Conservation (phyloP, 2,797 vertebrate genomes). For the Falco concolor region DNA sequence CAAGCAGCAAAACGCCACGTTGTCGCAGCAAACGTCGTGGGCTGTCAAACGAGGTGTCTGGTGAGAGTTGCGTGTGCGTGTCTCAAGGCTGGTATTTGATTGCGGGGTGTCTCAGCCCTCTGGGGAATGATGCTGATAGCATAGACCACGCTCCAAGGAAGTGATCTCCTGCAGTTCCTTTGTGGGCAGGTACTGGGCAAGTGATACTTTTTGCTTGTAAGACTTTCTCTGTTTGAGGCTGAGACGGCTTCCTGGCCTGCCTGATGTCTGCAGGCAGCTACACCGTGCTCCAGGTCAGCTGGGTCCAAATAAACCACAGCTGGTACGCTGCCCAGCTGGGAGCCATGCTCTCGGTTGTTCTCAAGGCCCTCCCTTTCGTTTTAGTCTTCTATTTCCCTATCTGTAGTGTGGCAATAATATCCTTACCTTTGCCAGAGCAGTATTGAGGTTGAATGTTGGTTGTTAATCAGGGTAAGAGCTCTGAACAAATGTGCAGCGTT, state of each 20-base stretch:
- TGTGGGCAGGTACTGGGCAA: neutral
- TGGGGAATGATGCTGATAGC: neutral
- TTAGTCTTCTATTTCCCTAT: neutral
- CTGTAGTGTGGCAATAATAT: neutral
- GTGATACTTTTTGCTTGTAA: neutral
- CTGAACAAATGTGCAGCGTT: neutral
- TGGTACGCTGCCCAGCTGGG: neutral
- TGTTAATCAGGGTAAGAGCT: neutral
- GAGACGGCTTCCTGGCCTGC: neutral
- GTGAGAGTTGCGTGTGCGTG: rapidly evolving
- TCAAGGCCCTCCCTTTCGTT: neutral
- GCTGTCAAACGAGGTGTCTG: neutral
- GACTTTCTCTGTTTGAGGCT: neutral
- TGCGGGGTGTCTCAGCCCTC: neutral
- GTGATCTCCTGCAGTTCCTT: neutral
- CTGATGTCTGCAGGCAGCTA: neutral
- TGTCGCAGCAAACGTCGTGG: neutral
- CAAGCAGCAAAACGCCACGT: neutral
- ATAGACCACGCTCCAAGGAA: rapidly evolving
- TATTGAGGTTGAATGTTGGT: neutral
- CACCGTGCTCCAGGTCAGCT: neutral
- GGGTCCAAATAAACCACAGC: neutral
- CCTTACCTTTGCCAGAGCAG: neutral
- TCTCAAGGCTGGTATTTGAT: neutral
- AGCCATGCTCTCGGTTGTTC: neutral